Conservation (phyloP, 2,888 invertebrate species). For the Sericinus montela region DNA sequence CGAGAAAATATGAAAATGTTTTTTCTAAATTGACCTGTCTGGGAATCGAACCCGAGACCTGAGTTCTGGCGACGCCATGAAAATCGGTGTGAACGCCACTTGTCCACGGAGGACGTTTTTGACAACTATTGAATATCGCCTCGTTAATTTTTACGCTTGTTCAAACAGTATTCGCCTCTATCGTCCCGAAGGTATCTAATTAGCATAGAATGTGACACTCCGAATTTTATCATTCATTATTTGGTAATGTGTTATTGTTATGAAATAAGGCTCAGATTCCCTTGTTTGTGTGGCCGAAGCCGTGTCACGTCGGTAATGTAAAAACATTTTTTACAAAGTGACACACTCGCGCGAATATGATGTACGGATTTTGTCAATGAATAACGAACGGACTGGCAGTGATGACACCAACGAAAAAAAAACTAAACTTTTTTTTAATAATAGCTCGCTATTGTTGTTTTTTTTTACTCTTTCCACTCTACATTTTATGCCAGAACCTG, state of each 20-base stretch:
- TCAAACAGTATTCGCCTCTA: neutral
- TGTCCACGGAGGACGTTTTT: too few species aligned
- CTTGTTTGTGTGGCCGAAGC: neutral
- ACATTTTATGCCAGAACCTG: too few species aligned
- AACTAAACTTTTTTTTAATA: too few species aligned
- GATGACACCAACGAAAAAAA: neutral
- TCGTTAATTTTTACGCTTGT: neutral
- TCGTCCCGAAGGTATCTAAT: slow-evolving; percentile 20
- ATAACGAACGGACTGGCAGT: neutral
- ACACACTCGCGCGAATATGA: slow-evolving; percentile 2
- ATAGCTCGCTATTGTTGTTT: too few species aligned
- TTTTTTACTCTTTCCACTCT: too few species aligned
- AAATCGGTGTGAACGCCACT: too few species aligned
- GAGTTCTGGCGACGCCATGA: too few species aligned
- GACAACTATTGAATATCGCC: too few species aligned
- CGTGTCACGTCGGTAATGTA: neutral
- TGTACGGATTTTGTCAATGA: neutral
- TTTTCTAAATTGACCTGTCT: too few species aligned
- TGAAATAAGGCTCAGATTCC: slow-evolving; percentile 1
- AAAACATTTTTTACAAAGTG: neutral
- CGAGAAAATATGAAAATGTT: too few species aligned
- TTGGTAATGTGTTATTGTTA: slow-evolving; percentile 12
- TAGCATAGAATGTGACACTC: slow-evolving; percentile 45
- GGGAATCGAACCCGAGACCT: too few species aligned
- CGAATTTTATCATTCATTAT: slow-evolving; percentile 13